phyloP scores from a whole-genome alignment of 37 sponge, comb jelly and placozoan species.

The Cladorhizidae sp. region DNA sequence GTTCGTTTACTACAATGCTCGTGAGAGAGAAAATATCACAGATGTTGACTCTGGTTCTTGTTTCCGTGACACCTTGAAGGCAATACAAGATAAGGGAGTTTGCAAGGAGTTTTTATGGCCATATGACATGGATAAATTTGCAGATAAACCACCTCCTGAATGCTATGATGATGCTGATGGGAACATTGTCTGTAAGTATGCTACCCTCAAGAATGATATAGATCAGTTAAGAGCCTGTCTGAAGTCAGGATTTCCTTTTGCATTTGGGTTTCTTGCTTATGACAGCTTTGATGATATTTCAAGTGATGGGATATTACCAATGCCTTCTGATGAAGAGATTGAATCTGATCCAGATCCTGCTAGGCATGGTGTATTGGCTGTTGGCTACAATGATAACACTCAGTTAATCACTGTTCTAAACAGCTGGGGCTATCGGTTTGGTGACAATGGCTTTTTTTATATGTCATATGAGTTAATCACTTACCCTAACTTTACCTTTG shows the following conservation, averaged over 20 bases:
- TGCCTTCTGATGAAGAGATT: not conserved
- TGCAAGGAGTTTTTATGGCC: conserved; percentile 19
- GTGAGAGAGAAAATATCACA: not conserved
- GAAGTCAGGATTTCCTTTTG: conserved; percentile 1
- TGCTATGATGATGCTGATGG: conserved; percentile 13
- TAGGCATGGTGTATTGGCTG: too few relatives aligned
- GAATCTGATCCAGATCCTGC: too few relatives aligned
- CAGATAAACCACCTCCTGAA: not conserved
- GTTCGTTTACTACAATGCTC: conserved; percentile 26
- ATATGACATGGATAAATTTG: not conserved
- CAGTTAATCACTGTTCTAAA: too few relatives aligned
- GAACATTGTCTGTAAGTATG: conserved; percentile 12
- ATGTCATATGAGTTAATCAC: too few relatives aligned
- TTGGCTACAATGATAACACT: too few relatives aligned
- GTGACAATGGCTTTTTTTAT: too few relatives aligned
- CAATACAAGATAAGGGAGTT: not conserved
- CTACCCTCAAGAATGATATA: not conserved
- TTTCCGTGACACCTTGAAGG: conserved; percentile 22
- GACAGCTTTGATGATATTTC: not conserved
- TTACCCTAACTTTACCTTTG: too few relatives aligned
- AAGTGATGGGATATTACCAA: not conserved
- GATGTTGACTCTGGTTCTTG: not conserved
- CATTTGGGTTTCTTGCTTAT: conserved; percentile 1
- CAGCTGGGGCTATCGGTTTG: too few relatives aligned
- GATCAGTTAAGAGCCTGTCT: conserved; percentile 6